A percentile compares a stretch with the other conserved stretches of the same genome.
Conservation (phyloP, 2,888 invertebrate genomes). For the Auanema freiburgensis region DNA sequence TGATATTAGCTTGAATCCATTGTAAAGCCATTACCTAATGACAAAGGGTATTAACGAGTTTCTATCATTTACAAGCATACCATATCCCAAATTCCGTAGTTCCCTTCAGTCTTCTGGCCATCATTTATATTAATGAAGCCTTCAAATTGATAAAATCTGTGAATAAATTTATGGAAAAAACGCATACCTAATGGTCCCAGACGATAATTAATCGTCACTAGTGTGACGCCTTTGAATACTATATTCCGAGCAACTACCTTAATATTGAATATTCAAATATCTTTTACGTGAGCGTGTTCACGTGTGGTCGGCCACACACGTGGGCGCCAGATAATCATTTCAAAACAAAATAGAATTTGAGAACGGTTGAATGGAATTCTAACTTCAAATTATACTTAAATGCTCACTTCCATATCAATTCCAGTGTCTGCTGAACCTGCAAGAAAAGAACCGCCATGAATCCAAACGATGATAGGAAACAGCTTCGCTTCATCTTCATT, state of each 20-base stretch:
- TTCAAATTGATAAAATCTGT: conserved; percentile 18
- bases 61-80: conserved; percentile 20
- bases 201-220: conserved; percentile 87
- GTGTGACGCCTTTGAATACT: conserved; percentile 59
- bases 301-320: too few relatives aligned
- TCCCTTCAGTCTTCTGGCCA: conserved; percentile 53
- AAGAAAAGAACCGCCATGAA: conserved; percentile 90
- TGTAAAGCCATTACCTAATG: conserved; percentile 54
- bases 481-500: conserved; percentile 65
- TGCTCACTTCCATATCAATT: conserved; percentile 81
- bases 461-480: conserved; percentile 90
- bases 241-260: conserved; percentile 76
- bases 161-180: neutral
- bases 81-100: conserved; percentile 61
- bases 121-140: conserved; percentile 50
- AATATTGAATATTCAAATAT: neutral
- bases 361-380: neutral
- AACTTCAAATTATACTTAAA: neutral
- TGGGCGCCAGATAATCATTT: too few relatives aligned
- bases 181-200: conserved; percentile 80
- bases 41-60: conserved; percentile 1
- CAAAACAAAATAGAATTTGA: too few relatives aligned
- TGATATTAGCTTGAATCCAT: conserved; percentile 63
- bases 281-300: too few relatives aligned
- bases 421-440: conserved; percentile 87